Evolutionary conservation across 1,140 invertebrate genomes (phyloP).

Genomic region (Patella vulgata): DNA sequence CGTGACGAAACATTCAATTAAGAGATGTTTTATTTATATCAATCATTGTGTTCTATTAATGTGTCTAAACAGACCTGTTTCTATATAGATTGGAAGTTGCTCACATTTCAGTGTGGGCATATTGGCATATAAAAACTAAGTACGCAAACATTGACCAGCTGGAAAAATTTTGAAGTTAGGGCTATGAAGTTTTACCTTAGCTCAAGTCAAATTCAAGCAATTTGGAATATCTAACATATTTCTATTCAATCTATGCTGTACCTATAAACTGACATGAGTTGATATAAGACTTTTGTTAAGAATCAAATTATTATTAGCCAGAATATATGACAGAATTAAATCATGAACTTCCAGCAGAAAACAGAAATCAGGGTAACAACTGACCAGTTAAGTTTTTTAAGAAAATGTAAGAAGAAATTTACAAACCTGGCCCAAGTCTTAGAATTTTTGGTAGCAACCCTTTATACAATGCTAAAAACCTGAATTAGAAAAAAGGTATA

Average conservation of each 20-base stretch:
- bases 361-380: not conserved
- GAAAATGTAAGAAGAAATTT: not conserved
- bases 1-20: too few relatives aligned
- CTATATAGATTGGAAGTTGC: too few relatives aligned
- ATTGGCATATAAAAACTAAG: too few relatives aligned
- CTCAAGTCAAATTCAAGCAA: too few relatives aligned
- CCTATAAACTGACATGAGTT: not conserved
- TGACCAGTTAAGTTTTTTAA: too few relatives aligned
- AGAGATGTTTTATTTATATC: too few relatives aligned
- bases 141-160: too few relatives aligned
- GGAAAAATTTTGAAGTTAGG: too few relatives aligned
- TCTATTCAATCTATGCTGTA: not conserved
- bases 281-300: not conserved
- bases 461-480: slow-evolving; percentile 88
- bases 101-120: too few relatives aligned
- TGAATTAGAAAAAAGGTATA: slow-evolving; percentile 67
- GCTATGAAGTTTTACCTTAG: too few relatives aligned
- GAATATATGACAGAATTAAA: not conserved
- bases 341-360: not conserved
- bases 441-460: slow-evolving; percentile 90
- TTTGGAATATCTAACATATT: slow-evolving; percentile 1
- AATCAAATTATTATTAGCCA: not conserved
- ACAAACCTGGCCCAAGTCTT: slow-evolving; percentile 83
- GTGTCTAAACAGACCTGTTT: too few relatives aligned
- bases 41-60: too few relatives aligned